Percentiles rank a stretch among this genome's conserved stretches.
Conservation (phyloP, 37 sponge, comb jelly and placozoan genomes). For the Spongilla lacustris region DNA sequence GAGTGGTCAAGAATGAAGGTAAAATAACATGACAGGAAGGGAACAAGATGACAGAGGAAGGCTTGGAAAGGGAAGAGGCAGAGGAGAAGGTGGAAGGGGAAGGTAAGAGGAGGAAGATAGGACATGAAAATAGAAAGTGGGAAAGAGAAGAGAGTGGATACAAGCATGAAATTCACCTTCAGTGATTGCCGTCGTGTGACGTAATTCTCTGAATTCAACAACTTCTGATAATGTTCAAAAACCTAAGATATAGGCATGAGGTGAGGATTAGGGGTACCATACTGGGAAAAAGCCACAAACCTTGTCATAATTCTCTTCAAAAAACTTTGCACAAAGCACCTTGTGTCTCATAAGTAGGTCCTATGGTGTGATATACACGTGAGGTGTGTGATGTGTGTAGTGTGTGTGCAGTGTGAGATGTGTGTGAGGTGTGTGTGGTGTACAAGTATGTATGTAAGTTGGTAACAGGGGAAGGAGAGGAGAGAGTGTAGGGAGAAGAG, state of each 20-base stretch:
- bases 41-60: too few relatives aligned
- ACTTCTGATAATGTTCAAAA: conserved; percentile 71
- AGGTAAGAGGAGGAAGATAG: background rate
- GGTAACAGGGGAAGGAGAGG: background rate
- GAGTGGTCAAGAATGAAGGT: too few relatives aligned
- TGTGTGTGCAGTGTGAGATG: background rate
- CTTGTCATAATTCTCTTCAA: conserved; percentile 93
- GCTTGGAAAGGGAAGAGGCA: too few relatives aligned
- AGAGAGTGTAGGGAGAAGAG: too few relatives aligned
- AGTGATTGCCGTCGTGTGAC: conserved; percentile 97
- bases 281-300: background rate
- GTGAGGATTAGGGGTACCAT: background rate
- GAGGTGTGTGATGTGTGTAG: background rate
- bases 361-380: conserved; percentile 20
- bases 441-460: too few relatives aligned
- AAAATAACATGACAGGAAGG: too few relatives aligned
- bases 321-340: conserved; percentile 85
- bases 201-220: conserved; percentile 96
- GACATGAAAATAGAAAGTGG: too few relatives aligned
- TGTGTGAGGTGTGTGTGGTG: too few relatives aligned
- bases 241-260: background rate
- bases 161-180: conserved; percentile 62
- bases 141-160: background rate
- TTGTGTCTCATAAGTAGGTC: conserved; percentile 96
- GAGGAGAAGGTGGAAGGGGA: background rate